Evolutionary conservation across 2,888 invertebrate species (phyloP), one percentile per base, ranked within the genome.

Genomic region (Parnassius mnemosyne): DNA sequence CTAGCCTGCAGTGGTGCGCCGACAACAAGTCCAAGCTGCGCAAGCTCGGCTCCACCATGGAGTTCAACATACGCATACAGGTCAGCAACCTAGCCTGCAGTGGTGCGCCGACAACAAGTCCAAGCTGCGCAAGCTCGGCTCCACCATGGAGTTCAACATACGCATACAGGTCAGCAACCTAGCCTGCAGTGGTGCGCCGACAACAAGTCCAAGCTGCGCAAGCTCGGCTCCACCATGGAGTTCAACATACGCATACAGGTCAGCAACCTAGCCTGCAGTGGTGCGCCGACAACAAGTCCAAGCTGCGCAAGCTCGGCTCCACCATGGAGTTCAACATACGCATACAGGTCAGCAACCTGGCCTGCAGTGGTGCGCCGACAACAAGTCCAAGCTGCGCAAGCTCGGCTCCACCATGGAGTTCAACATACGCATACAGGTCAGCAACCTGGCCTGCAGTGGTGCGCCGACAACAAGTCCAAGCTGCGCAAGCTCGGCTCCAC

Each of bases 351-450:
- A n/a, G n/a, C n/a, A n/a, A n/a, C n/a, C n/a, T n/a, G n/a, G 98
- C 82, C 94, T 98, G 64, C 93, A 95, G 66, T 99, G 99, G 99
- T 99, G 99, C 87, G 96, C 97, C 77, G 99, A 99, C 81, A 98
- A 99, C 91, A 96, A 97, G 84, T 98, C 98, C 46, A 98, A 98
- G 81, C 93, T 99, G 67, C 93, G 98, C 61, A 98, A 98, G 89
- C 94, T 98, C 68, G 97, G 97, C 84, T 98, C 98, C 59, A 97
- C 95, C 61, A 95, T 99, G 93, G 99, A 99, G 87, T 20, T 20
- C 34, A 34, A 34, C 34, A 34, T 34, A 34, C 34, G 34, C 34
- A 34, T 34, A 7, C 34, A 34, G 34, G 34, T 34, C 7, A 3
- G 25, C 5, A 25, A 25, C 25, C 3, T 25, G 3, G 16, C 16